Evolutionary conservation across 2,888 invertebrate genomes (phyloP).

Genomic region (Alcis repandata): DNA sequence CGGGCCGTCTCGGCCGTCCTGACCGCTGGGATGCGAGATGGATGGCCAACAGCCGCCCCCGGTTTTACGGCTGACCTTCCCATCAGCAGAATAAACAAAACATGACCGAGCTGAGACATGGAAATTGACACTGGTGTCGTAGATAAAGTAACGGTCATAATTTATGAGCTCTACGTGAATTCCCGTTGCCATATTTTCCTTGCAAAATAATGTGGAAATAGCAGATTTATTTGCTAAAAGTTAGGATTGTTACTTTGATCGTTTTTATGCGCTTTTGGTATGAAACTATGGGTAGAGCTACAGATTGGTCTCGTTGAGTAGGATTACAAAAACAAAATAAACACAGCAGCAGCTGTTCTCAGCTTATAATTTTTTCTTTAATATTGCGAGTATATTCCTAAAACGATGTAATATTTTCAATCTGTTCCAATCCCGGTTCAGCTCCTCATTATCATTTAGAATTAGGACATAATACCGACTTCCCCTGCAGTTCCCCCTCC

Average conservation of each 20-base stretch:
- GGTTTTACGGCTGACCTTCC: slow-evolving; percentile 33
- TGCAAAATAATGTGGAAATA: background rate
- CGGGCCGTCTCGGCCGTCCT: slow-evolving; percentile 5
- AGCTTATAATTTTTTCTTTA: no score
- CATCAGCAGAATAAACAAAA: slow-evolving; percentile 35
- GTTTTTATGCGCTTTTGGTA: background rate
- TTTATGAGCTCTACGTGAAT: background rate
- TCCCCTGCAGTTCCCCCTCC: slow-evolving; percentile 14
- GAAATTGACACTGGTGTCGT: slow-evolving; percentile 22
- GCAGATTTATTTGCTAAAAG: background rate
- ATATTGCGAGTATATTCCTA: background rate
- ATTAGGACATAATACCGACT: slow-evolving; percentile 7
- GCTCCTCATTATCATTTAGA: slow-evolving; percentile 15
- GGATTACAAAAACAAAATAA: background rate
- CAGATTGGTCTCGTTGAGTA: background rate
- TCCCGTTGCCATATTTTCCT: background rate
- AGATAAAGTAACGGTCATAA: background rate
- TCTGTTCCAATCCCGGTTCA: slow-evolving; percentile 7
- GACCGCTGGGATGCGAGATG: slow-evolving; percentile 29
- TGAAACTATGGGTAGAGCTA: background rate
- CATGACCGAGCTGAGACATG: slow-evolving; percentile 17
- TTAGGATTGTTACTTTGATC: background rate
- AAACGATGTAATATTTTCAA: background rate
- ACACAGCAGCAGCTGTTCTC: no score
- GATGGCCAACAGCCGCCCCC: slow-evolving; percentile 24